Evolutionary conservation across 2,113 vertebrate genomes (phyloP), one percentile per base, ranked within the genome.

Genomic region (Falco punctatus): DNA sequence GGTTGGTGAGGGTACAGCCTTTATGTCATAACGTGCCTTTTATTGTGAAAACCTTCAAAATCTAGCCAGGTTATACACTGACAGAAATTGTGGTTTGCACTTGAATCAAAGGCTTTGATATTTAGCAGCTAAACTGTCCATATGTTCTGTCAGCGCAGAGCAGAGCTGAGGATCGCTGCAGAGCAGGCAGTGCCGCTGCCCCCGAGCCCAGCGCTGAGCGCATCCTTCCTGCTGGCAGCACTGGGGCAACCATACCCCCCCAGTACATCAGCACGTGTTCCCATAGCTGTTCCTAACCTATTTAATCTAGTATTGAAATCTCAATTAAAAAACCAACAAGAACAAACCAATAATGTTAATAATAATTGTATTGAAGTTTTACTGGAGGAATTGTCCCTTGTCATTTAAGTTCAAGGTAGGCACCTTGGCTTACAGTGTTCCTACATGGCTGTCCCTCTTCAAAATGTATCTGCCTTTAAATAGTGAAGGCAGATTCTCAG

Each of bases 11-110:
- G 92, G 81, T 88, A 78, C 78, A 91, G 77, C 73, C 86, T 95
- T 94, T 92, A 71, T 94, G 92, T 95, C 94, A 90, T 15, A 94
- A 93, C 4, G 28, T 28, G 81, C 94, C 88, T 95, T 94, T 93
- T 95, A 46, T 80, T 77, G 96, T 94, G 96, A 92, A 96, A 97
- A 95, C 92, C 93, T 94, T 96, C 94, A 95, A 94, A 95, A 96
- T 88, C 66, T 16, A 85, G 71, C 94, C 90, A 88, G 94, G 93
- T 94, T 94, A 88, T 23, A 91, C 35, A 10, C 81, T 91, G 87
- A 96, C 90, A 95, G 94, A 96, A 94, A 96, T 80, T 86, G 78
- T 6, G 4, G 87, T 85, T 97, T 92, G 92, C 93, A 79, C 93
- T 94, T 49, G 90, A 94, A 54, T 1, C 90, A 91, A 82, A 93